Evolutionary conservation across 2,888 invertebrate species (phyloP), one percentile per base, ranked within the genome.

Genomic region (Incurvaria masculella): DNA sequence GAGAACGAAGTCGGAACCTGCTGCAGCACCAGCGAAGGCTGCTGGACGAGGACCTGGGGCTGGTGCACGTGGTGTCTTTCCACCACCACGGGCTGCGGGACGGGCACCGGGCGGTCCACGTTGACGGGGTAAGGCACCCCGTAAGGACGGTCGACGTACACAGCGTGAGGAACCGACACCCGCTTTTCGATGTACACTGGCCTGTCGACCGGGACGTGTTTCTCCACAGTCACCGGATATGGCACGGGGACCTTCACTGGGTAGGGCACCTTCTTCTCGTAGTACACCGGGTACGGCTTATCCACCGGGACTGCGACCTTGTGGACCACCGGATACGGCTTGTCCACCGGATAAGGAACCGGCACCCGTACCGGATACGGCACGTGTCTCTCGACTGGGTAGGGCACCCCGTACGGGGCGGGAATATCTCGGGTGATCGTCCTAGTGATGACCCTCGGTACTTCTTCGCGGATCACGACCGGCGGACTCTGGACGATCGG

Each of bases 81-180:
- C 2, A 64, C 61, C 1, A 62, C 59, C 1, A 65, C 63, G 2
- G 66, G 65, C 41, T 65, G 63, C 0, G 64, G 63, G 1, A 65
- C 62, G 1, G 63, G 58, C 16, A 78, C 65, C 19, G 81, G 81
- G 56, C 81, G 76, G 51, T 82, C 81, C 0, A 86, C 79, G 47
- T 78, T 64, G 11, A 85, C 81, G 1, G 85, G 84, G 0, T 81
- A 76, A 14, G 83, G 81, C 2, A 85, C 82, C n/a, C 79, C 79
- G 16, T 82, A 80, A 1, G 78, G 80, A 23, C 81, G 75, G 49
- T 80, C 72, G 1, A 83, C 74, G 42, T 80, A 75, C 6, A 84
- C 83, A 18, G 83, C 81, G 38, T 75, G 74, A 0, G 73, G 74
- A 0, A 78, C 72, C 0, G 70, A 61, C 11, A 81, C 72, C 46